Evolutionary conservation across 2,888 invertebrate species (phyloP).

Genomic region (Cyrtodaria siliqua): DNA sequence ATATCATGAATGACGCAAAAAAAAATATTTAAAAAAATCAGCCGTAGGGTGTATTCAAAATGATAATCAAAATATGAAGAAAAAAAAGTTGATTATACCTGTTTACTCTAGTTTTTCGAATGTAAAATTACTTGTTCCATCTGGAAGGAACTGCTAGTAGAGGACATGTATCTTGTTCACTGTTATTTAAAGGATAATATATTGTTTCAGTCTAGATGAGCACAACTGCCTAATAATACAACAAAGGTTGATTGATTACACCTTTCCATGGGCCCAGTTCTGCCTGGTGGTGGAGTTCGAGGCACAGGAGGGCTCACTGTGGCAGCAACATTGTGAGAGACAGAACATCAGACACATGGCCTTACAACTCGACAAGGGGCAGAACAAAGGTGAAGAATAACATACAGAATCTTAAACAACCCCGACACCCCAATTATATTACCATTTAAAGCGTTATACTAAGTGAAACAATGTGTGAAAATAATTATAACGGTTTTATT

Average conservation of each 20-base stretch:
- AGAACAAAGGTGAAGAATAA: slow-evolving; percentile 9
- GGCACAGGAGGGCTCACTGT: slow-evolving; percentile 35
- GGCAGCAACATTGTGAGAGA: slow-evolving; percentile 60
- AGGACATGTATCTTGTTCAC: no score
- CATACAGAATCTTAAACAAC: no score
- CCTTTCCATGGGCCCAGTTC: slow-evolving; percentile 77
- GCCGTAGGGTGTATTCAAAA: no score
- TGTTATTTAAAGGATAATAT: background rate
- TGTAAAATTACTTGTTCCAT: background rate
- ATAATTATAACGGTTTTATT: no score
- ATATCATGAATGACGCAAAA: no score
- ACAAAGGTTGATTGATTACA: slow-evolving; percentile 38
- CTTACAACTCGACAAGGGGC: slow-evolving; percentile 22
- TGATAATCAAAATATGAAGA: no score
- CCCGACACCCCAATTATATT: no score
- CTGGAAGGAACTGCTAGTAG: no score
- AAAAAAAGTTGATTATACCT: no score
- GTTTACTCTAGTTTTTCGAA: background rate
- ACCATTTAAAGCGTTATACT: no score
- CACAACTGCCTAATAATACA: slow-evolving; percentile 66
- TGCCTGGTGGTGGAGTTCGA: slow-evolving; percentile 76
- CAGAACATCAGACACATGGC: slow-evolving; percentile 65
- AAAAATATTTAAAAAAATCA: no score
- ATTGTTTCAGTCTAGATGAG: slow-evolving; percentile 61
- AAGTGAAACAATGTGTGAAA: no score